Conservation (phyloP, 2,797 vertebrate species). For the Dermochelys coriacea region DNA sequence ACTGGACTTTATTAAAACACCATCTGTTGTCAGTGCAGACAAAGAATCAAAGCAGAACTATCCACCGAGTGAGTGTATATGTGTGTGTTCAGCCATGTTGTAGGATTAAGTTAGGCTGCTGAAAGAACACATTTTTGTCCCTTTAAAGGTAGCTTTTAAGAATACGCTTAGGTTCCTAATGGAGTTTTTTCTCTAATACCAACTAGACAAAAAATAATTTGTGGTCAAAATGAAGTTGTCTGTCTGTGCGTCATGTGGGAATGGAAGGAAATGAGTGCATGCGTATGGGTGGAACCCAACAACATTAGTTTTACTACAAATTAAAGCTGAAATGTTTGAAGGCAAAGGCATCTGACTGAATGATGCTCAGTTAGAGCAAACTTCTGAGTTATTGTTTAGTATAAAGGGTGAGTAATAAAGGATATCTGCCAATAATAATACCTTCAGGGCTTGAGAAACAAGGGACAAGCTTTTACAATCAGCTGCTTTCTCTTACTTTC, state of each 20-base stretch:
- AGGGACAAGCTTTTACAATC: slow-evolving; percentile 72
- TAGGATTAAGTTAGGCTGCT: slow-evolving; percentile 24
- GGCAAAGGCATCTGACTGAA: slow-evolving; percentile 54
- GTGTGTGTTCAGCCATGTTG: not conserved
- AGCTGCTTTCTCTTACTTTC: slow-evolving; percentile 71
- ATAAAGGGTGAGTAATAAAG: slow-evolving; percentile 72
- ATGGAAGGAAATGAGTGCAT: slow-evolving; percentile 45
- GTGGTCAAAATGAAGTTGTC: slow-evolving; percentile 59
- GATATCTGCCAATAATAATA: slow-evolving; percentile 76
- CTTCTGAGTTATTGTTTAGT: slow-evolving; percentile 63
- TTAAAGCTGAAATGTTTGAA: slow-evolving; percentile 73
- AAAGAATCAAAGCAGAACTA: slow-evolving; percentile 84
- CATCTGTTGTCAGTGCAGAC: slow-evolving; percentile 98
- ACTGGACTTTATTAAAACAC: slow-evolving; percentile 99
- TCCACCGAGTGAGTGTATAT: slow-evolving; percentile 28
- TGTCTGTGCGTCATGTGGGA: slow-evolving; percentile 47
- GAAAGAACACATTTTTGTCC: slow-evolving; percentile 26
- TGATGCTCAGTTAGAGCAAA: slow-evolving; percentile 53
- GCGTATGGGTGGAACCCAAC: slow-evolving; percentile 11
- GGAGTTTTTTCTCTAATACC: not conserved
- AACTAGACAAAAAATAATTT: not conserved
- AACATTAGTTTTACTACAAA: slow-evolving; percentile 67
- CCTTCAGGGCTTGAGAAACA: slow-evolving; percentile 65
- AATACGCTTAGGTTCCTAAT: not conserved
- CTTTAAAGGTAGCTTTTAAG: slow-evolving; percentile 33